Evolutionary conservation across 2,797 vertebrate genomes (phyloP).

Genomic region (Artibeus lituratus): DNA sequence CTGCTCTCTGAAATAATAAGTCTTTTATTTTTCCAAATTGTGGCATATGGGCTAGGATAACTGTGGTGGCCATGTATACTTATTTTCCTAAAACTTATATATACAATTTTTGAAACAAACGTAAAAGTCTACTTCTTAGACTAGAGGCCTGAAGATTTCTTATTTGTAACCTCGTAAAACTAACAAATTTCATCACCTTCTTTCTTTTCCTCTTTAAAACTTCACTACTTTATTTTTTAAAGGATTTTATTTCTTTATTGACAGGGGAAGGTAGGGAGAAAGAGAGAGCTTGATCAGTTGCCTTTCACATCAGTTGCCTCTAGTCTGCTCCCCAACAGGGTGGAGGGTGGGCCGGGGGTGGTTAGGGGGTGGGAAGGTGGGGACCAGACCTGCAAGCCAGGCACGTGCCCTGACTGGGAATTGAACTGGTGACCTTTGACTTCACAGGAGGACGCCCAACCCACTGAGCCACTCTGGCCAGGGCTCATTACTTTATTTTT

Average conservation of each 20-base stretch:
- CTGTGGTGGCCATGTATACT: background rate
- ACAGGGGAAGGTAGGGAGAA: too few relatives aligned
- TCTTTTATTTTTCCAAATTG: background rate
- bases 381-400: too few relatives aligned
- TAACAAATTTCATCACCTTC: background rate
- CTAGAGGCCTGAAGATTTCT: background rate
- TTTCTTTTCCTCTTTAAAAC: slow-evolving; percentile 35
- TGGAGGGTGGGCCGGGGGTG: too few relatives aligned
- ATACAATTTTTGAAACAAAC: background rate
- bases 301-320: too few relatives aligned
- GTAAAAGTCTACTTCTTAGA: background rate
- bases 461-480: too few relatives aligned
- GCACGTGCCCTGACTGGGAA: too few relatives aligned
- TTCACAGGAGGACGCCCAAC: too few relatives aligned
- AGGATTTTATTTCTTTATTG: background rate
- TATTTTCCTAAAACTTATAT: slow-evolving; percentile 12
- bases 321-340: too few relatives aligned
- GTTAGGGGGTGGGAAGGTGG: too few relatives aligned
- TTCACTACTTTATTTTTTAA: slow-evolving; percentile 40
- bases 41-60: background rate
- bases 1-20: slow-evolving; percentile 15
- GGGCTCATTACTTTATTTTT: slow-evolving; percentile 18
- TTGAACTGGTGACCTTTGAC: too few relatives aligned
- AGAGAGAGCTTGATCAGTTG: too few relatives aligned
- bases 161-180: slow-evolving; percentile 9